Base-by-base conservation (phyloP, 35 echinoderm and acorn worm genomes). In the Hemicentrotus pulcherrimus region DNA sequence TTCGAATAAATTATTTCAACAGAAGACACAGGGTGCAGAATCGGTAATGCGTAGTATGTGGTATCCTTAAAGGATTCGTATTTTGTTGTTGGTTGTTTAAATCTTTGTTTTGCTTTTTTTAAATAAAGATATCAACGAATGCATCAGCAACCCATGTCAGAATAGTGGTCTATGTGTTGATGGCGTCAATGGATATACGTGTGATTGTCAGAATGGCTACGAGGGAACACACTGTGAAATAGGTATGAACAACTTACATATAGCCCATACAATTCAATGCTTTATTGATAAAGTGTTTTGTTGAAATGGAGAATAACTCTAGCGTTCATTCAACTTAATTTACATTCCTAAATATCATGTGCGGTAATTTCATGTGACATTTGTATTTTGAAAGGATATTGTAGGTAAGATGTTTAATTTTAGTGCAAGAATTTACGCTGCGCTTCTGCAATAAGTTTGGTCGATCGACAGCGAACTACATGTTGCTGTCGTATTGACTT, bases 81-180 rank as follows among this genome's bases (percentile, higher is more conserved):
- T 2, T 55, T 41, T 41, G 35, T 41, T 41, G 35, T 41, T 41
- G 35, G 35, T 41, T 41, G 35, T 41, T 1, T 41, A 41, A 41
- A 1, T 78, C 5, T 78, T 28, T n/a, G 46, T 45, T 6, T 14
- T 45, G 4, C n/a, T 88, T 31, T 35, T 31, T 19, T 35, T 86
- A 94, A 18, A 94, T 65, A 32, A 24, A 97, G 96, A 97, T 91
- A 94, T 95, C 33, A 92, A 97, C 86, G 95, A 97, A 45, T 97
- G 96, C 13, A 30, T 16, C 2, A 59, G 91, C 6, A 65, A 61
- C 65, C 96, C 96, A 14, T 97, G 96, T 46, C 78, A 87, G 65
- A 97, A 97, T 31, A 95, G 96, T 0, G 96, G 94, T 35, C 78
- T 48, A 32, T 97, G 96, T 33, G 47, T 46, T 19, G 95, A 97